These are phyloP conservation scores for Sympetrum striolatum DNA, from an alignment of 2,888 invertebrate species.

Conservation along the genomic window DNA sequence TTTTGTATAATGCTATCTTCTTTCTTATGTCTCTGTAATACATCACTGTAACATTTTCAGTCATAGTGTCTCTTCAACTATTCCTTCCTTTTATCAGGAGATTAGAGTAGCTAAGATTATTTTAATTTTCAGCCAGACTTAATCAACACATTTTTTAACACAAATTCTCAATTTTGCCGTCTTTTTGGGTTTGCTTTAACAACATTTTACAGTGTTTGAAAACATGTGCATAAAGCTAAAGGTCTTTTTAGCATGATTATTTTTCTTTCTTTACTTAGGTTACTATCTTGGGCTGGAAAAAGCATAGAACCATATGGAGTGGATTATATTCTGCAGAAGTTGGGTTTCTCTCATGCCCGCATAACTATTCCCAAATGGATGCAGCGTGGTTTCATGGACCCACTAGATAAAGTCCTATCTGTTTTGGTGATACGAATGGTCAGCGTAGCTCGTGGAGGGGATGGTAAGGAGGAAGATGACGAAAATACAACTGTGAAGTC, in stretches of 20 bases:
- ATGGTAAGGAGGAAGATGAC: slow-evolving; percentile 15
- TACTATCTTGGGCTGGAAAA: slow-evolving; percentile 90
- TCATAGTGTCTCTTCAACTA: too few species aligned
- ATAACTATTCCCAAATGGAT: slow-evolving; percentile 99
- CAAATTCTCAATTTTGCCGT: too few species aligned
- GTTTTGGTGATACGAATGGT: slow-evolving; percentile 78
- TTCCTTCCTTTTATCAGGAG: too few species aligned
- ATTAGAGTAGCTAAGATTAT: too few species aligned
- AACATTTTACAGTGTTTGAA: too few species aligned
- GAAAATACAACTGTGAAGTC: not conserved
- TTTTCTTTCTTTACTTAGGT: slow-evolving; percentile 57
- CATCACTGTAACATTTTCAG: too few species aligned
- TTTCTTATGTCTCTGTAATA: too few species aligned
- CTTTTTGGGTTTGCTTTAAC: too few species aligned
- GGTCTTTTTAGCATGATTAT: not conserved
- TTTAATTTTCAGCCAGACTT: too few species aligned
- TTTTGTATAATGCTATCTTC: too few species aligned
- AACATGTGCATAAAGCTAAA: not conserved
- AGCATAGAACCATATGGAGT: slow-evolving; percentile 98
- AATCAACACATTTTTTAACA: too few species aligned
- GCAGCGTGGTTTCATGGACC: slow-evolving; percentile 98
- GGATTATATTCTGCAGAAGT: slow-evolving; percentile 96
- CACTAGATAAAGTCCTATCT: slow-evolving; percentile 89
- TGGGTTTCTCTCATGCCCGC: slow-evolving; percentile 96
- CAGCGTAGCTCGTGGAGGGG: slow-evolving; percentile 58